Evolutionary conservation across 2,113 vertebrate genomes (phyloP), one percentile per base, ranked within the genome.

Genomic region (Ailurus styani): DNA sequence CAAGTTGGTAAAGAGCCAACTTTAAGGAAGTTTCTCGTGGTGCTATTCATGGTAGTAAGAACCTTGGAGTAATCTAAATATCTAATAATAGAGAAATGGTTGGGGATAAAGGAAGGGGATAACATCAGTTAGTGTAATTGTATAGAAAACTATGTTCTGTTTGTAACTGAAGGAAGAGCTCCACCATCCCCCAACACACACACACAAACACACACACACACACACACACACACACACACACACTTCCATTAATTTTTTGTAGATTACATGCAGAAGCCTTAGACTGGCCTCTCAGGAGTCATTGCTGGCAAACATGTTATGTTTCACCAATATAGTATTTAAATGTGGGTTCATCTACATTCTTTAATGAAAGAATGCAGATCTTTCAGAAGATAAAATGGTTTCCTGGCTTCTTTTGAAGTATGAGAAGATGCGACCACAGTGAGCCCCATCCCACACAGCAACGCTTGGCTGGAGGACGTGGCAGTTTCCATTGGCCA

Each of bases 401-500:
- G 40, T 23, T 18, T 64, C 64, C 62, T 55, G 85, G 42, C 45
- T 62, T 64, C 78, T 79, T 68, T 40, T 20, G 62, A 78, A 70
- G 60, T 37, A 11, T 10, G n/a, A 79, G n/a, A 87, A 45, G 60
- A 64, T 47, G 52, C n/a, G 78, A 68, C 47, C 7, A 10, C 37
- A 55, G 34, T 40, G 42, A 68, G 29, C 10, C 5, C 47, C 3
- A 21, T 45, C 37, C 29, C 11, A 2, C 20, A 25, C 42, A 83
- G 77, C 54, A 62, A 2, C 12, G 34, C 77, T 52, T 52, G 52
- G 34, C 25, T 34, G 40, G 52, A 88, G 42, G 25, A 3, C 6
- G 3, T 17, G 7, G n/a, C 0, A 3, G 52, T 14, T 3, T 14
- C 68, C 18, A 5, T 25, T 14, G 60, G 52, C 47, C 60, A 7